These are phyloP conservation scores for Axis porcinus DNA, from an alignment of 2,113 vertebrate genomes.

Conservation along the genomic window DNA sequence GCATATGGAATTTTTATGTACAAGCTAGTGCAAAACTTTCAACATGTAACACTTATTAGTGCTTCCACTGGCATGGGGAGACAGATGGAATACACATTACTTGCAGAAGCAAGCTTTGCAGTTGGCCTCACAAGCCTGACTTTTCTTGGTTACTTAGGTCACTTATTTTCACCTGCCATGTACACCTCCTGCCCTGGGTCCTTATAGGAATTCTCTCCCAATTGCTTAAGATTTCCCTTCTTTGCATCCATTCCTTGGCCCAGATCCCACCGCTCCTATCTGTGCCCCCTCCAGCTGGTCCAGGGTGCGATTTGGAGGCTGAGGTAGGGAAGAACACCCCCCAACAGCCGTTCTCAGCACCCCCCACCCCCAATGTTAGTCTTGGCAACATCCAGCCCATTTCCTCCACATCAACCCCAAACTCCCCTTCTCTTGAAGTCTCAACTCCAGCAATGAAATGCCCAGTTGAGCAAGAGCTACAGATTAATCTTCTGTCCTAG, in stretches of 20 bases:
- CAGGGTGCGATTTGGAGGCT: background rate
- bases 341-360: background rate
- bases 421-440: background rate
- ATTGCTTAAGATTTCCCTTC: background rate
- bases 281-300: background rate
- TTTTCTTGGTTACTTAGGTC: background rate
- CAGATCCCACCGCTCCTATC: background rate
- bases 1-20: conserved; percentile 61
- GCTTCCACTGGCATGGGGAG: conserved; percentile 3
- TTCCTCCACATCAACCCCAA: background rate
- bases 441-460: background rate
- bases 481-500: background rate
- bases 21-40: conserved; percentile 39
- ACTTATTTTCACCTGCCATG: background rate
- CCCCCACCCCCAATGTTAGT: background rate
- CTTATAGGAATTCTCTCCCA: background rate
- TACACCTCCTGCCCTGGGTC: background rate
- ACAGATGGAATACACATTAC: conserved; percentile 51
- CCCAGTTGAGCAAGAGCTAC: background rate
- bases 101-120: background rate
- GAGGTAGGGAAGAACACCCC: background rate
- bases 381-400: background rate
- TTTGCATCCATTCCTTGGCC: background rate
- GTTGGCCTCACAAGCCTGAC: background rate
- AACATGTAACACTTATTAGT: conserved; percentile 52